Base-by-base conservation (phyloP, 2,797 vertebrate genomes). In the Lacerta bilineata region DNA sequence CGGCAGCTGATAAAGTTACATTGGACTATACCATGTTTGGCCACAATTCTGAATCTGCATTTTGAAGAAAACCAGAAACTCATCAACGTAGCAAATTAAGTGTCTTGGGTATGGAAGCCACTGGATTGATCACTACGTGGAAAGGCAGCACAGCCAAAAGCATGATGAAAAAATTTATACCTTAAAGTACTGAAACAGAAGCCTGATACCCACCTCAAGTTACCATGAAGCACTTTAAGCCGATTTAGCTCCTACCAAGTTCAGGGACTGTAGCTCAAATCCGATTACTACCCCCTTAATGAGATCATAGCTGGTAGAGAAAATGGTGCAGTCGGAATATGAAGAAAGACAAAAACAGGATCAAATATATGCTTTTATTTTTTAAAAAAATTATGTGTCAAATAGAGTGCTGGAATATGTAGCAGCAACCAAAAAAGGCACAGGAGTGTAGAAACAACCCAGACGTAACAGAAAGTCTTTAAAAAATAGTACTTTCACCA, bases 381-480 rank as follows among this genome's bases (percentile, higher is more conserved):
- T 88, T 83, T 78, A 87, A 94, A 95, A 79, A 93, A 83, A n/a
- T 8, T 50, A 4, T 80, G 55, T 90, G 81, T 85, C 85, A 93
- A 90, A 94, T 94, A 87, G 25, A 95, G 88, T 81, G 79, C 39
- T 84, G n/a, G 39, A 93, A 68, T 92, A 84, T 69, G 33, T 89
- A 94, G 89, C 91, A 95, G 91, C 88, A 95, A 94, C 88, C 55
- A 91, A 91, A 95, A 82, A 95, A 91, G 79, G 72, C 85, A 94
- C 71, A 90, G 92, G 36, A 80, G 84, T 86, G 59, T 92, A 90
- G 66, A 91, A 93, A 94, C 41, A 92, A 94, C 15, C 33, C 10
- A 85, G 64, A 64, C 29, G 89, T 83, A 93, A 89, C 33, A 69
- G 64, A 88, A 76, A 71, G 23, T 18, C 68, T 90, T 91, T 23